Evolutionary conservation across 2,888 invertebrate genomes (phyloP).

Genomic region (Thereva nobilitata): DNA sequence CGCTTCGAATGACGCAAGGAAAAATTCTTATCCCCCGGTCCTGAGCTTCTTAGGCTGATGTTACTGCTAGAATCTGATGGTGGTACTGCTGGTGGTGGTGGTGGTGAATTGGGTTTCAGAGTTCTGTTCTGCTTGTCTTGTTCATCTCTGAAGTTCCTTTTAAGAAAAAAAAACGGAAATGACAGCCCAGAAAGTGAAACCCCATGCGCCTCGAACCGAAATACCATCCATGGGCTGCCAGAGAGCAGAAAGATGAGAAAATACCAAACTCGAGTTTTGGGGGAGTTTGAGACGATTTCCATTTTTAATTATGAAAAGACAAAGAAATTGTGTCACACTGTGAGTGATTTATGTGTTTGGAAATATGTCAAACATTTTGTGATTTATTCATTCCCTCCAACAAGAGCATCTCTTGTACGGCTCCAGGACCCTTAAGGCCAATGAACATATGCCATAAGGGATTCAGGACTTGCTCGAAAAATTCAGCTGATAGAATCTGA

Average conservation of each 20-base stretch:
- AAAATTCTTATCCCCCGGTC: constrained; percentile 30
- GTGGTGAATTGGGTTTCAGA: constrained; percentile 30
- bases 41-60: neutral
- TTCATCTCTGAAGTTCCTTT: constrained; percentile 39
- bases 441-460: neutral
- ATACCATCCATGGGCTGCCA: constrained; percentile 30
- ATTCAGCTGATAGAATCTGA: no score
- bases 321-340: constrained; percentile 55
- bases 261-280: constrained; percentile 17
- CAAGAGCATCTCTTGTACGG: neutral
- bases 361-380: constrained; percentile 56
- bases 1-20: constrained; percentile 40
- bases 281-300: constrained; percentile 38
- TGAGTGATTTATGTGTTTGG: constrained; percentile 58
- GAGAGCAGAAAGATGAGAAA: constrained; percentile 16
- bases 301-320: constrained; percentile 57
- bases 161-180: constrained; percentile 51
- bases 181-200: constrained; percentile 49
- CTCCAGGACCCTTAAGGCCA: neutral
- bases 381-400: constrained; percentile 43
- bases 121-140: constrained; percentile 42
- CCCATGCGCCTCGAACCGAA: constrained; percentile 41
- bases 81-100: neutral
- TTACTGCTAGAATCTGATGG: no score
- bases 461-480: no score